Base-by-base conservation (phyloP, 2,888 invertebrate genomes). In the Aelia acuminata region DNA sequence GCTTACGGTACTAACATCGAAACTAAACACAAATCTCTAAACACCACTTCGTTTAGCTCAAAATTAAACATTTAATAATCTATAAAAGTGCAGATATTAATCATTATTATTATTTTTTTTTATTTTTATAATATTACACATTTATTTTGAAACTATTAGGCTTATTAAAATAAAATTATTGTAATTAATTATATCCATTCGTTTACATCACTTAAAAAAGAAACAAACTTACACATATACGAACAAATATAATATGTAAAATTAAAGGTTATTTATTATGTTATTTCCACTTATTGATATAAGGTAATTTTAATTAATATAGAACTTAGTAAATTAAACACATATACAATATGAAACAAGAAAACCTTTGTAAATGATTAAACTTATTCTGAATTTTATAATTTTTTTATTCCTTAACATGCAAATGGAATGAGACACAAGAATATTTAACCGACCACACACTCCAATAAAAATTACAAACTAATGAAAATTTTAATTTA, bases 1-100 rank as follows among this genome's bases (percentile, higher is more conserved):
- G 80, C 80, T 80, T 80, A 80, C 18, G 39, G 11, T 47, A 80
- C 80, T 80, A 80, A 80, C 63, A 80, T 80, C 43, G 43, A 80
- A 80, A 80, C 63, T 63, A 63, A 63, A 63, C 63, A 63, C 63
- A 63, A 63, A 13, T 18, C 63, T 10, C 35, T 35, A 70, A 70
- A 31, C 18, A 20, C 63, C 18, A 35, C 31, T 22, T 11, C 18
- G 13, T 70, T 70, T 20, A 70, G 63, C 35, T 70, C 63, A 70
- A 70, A 70, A 70, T 70, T 18, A 70, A 70, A 70, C 63, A 70
- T 70, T 70, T 22, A 70, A 70, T 70, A 35, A 35, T 70, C 63
- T 70, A 70, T 70, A 70, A 70, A 70, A 70, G 63, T 70, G 63
- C 63, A 70, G 13, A 35, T 70, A 70, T 70, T 70, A 7, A 43